A percentile compares a stretch with the other conserved stretches of the same genome.
These are phyloP conservation scores for Piprites chloris DNA, from an alignment of 2,113 vertebrate genomes.

Conservation along the genomic window DNA sequence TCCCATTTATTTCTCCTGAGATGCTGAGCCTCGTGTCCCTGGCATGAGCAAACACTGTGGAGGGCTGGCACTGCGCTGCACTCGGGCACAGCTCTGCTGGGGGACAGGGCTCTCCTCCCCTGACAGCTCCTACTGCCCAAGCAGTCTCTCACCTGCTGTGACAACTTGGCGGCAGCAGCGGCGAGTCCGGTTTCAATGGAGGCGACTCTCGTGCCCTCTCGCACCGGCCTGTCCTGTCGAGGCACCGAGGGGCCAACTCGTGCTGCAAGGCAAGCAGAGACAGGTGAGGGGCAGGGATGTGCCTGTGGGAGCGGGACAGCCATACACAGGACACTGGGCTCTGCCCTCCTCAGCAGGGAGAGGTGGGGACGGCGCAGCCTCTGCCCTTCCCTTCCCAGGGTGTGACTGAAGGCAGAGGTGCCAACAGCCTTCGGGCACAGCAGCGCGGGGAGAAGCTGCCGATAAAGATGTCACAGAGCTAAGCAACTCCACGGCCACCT, in stretches of 20 bases:
- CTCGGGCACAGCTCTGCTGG: not conserved
- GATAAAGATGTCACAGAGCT: not conserved
- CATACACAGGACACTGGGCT: accelerated
- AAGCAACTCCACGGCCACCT: not conserved
- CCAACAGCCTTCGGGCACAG: not conserved
- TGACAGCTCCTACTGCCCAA: not conserved
- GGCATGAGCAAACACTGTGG: not conserved
- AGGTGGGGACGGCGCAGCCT: not conserved
- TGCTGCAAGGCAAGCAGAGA: constrained; percentile 74
- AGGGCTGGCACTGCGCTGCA: not conserved
- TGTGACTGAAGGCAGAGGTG: accelerated
- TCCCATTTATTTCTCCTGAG: not conserved
- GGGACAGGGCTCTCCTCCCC: not conserved
- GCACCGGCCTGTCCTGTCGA: constrained; percentile 92
- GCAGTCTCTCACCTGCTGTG: constrained; percentile 87
- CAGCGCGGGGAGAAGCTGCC: not conserved
- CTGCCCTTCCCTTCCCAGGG: not conserved
- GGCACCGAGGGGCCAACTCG: constrained; percentile 94
- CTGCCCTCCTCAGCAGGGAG: not conserved
- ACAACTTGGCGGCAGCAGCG: constrained; percentile 92
- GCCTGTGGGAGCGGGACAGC: not conserved
- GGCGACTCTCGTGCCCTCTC: constrained; percentile 95
- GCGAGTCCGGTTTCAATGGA: constrained; percentile 96
- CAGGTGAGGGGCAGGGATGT: not conserved
- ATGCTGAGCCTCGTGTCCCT: not conserved